These are phyloP conservation scores for Choreutis nemorana DNA, from an alignment of 2,888 invertebrate species.

Conservation along the genomic window DNA sequence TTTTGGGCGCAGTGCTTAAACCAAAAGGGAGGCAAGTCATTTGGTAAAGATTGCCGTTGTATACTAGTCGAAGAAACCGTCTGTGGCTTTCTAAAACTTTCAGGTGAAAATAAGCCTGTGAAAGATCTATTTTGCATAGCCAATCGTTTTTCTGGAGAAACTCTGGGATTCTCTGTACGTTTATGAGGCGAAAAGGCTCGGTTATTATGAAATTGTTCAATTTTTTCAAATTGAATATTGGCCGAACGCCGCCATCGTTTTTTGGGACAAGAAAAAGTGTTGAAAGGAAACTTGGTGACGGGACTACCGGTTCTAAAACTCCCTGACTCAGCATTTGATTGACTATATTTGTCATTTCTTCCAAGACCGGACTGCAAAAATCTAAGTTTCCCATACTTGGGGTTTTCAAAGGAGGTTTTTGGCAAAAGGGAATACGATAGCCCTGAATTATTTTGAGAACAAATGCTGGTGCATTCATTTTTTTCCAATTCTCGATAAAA, in stretches of 20 bases:
- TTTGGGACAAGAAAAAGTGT: slow-evolving; percentile 6
- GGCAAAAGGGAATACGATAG: background rate
- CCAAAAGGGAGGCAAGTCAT: background rate
- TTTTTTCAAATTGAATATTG: slow-evolving; percentile 7
- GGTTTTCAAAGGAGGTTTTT: background rate
- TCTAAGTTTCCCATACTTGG: background rate
- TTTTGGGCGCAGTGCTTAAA: background rate
- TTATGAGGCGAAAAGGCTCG: slow-evolving; percentile 9
- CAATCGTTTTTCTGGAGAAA: slow-evolving; percentile 9
- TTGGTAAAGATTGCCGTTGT: background rate
- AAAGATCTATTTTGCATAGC: slow-evolving; percentile 13
- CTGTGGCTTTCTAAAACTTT: slow-evolving; percentile 1
- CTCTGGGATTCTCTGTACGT: slow-evolving; percentile 8
- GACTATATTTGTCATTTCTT: slow-evolving; percentile 5
- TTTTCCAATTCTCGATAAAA: background rate
- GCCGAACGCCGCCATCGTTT: slow-evolving; percentile 4
- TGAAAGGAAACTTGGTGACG: slow-evolving; percentile 8
- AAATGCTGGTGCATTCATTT: background rate
- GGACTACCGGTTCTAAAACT: slow-evolving; percentile 3
- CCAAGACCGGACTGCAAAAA: slow-evolving; percentile 2
- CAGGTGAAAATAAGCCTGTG: slow-evolving; percentile 14
- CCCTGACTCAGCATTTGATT: slow-evolving; percentile 8
- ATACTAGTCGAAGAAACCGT: background rate
- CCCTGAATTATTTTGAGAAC: background rate
- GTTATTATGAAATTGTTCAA: slow-evolving; percentile 8